phyloP scores from a whole-genome alignment of 2,888 invertebrate genomes.

The Sinhomidia bicolor region DNA sequence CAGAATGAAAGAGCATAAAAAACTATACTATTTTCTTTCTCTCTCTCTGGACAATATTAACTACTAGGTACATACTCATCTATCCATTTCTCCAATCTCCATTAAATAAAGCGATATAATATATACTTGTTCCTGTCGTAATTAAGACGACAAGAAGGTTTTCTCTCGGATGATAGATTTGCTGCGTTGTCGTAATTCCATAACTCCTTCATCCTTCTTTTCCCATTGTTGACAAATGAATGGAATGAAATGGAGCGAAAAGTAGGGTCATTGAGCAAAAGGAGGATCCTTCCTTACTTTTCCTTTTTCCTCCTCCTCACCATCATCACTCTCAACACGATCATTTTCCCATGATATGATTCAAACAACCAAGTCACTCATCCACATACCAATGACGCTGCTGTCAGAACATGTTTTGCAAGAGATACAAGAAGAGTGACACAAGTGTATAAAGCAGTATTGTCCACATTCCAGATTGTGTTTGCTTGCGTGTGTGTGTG shows the following conservation, averaged over 20 bases:
- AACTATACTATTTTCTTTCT: not conserved
- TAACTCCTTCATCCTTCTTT: constrained; percentile 7
- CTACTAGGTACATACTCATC: not conserved
- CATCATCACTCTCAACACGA: too few relatives aligned
- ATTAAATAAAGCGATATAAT: constrained; percentile 1
- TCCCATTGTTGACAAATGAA: constrained; percentile 71
- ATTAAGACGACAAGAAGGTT: constrained; percentile 64
- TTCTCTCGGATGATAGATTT: constrained; percentile 58
- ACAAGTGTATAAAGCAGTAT: not conserved
- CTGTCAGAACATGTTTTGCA: not conserved
- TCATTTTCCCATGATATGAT: constrained; percentile 58
- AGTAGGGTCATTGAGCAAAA: constrained; percentile 56
- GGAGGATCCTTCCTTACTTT: not conserved
- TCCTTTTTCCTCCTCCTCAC: not conserved
- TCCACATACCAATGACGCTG: not conserved
- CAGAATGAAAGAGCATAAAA: not conserved
- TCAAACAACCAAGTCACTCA: constrained; percentile 37
- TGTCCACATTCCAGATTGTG: not conserved
- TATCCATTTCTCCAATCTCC: not conserved
- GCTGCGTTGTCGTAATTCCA: constrained; percentile 42
- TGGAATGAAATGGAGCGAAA: constrained; percentile 66
- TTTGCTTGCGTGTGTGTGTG: not conserved
- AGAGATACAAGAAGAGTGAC: not conserved
- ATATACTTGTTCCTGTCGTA: constrained; percentile 40
- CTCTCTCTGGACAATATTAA: not conserved